Conservation (phyloP, 2,113 vertebrate genomes). For the Scomber japonicus region DNA sequence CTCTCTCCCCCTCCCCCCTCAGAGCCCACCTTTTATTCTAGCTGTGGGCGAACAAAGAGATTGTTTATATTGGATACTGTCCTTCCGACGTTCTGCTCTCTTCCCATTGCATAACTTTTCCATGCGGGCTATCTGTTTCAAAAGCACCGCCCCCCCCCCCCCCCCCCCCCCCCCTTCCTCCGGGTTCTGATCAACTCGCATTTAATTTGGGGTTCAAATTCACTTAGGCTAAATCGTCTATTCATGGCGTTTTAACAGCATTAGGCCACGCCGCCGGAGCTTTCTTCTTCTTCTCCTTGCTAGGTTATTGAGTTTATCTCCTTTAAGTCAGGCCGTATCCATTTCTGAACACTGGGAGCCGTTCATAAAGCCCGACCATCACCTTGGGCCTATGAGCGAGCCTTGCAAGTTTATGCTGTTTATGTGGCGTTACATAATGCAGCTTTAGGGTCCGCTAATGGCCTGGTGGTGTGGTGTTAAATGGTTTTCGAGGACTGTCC, state of each 20-base stretch:
- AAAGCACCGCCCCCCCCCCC: slow-evolving; percentile 14
- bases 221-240: slow-evolving; percentile 41
- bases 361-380: slow-evolving; percentile 39
- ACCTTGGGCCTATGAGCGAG: slow-evolving; percentile 27
- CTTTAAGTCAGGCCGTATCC: slow-evolving; percentile 9
- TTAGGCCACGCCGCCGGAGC: slow-evolving; percentile 31
- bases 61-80: slow-evolving; percentile 66
- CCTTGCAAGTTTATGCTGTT: slow-evolving; percentile 52
- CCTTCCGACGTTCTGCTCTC: slow-evolving; percentile 38
- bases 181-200: slow-evolving; percentile 42
- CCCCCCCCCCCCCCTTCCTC: slow-evolving; percentile 6
- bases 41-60: slow-evolving; percentile 50
- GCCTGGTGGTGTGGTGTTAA: slow-evolving; percentile 11
- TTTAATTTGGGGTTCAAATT: slow-evolving; percentile 61
- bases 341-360: slow-evolving; percentile 34
- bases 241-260: slow-evolving; percentile 53
- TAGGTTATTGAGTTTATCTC: slow-evolving; percentile 48
- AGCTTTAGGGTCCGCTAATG: slow-evolving; percentile 37
- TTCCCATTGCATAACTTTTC: slow-evolving; percentile 52
- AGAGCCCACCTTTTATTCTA: slow-evolving; percentile 59
- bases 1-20: slow-evolving; percentile 14
- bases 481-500: slow-evolving; percentile 29
- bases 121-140: slow-evolving; percentile 52
- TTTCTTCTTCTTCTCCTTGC: slow-evolving; percentile 41
- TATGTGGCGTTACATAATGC: slow-evolving; percentile 49